These are phyloP conservation scores for Sebastes dallii DNA, from an alignment of 2,797 vertebrate genomes.

Conservation along the genomic window DNA sequence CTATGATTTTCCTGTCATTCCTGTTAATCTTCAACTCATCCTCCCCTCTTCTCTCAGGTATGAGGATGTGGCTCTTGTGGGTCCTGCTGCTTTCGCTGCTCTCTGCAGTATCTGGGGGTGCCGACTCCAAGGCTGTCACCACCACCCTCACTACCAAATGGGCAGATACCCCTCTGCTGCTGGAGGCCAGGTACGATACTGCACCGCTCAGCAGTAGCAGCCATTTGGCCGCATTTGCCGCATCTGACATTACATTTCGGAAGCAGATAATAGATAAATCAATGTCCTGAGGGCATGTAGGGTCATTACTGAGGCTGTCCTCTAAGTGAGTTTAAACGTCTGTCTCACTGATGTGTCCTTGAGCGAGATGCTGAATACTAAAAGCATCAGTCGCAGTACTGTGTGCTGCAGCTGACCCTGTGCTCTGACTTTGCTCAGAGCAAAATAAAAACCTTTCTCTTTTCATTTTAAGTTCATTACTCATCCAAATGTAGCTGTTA, in stretches of 20 bases:
- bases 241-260: constrained; percentile 1
- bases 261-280: constrained; percentile 30
- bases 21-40: not conserved
- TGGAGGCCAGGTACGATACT: constrained; percentile 90
- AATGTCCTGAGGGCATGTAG: constrained; percentile 3
- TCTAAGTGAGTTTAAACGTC: constrained; percentile 21
- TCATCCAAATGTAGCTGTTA: not conserved
- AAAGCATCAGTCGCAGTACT: constrained; percentile 5
- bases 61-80: constrained; percentile 84
- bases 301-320: constrained; percentile 24
- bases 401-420: not conserved
- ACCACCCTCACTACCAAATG: constrained; percentile 95
- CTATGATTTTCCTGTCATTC: not conserved
- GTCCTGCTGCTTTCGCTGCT: constrained; percentile 80
- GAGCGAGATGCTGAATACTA: constrained; percentile 22
- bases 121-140: constrained; percentile 94
- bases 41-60: constrained; percentile 6
- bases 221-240: not conserved
- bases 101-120: constrained; percentile 74
- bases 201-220: not conserved
- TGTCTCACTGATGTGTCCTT: constrained; percentile 21
- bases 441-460: not conserved
- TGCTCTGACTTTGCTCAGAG: not conserved
- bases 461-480: not conserved
- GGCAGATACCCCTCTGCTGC: constrained; percentile 91